These are phyloP conservation scores for Solenopsis fugax DNA, from an alignment of 1,140 invertebrate genomes.

Conservation along the genomic window DNA sequence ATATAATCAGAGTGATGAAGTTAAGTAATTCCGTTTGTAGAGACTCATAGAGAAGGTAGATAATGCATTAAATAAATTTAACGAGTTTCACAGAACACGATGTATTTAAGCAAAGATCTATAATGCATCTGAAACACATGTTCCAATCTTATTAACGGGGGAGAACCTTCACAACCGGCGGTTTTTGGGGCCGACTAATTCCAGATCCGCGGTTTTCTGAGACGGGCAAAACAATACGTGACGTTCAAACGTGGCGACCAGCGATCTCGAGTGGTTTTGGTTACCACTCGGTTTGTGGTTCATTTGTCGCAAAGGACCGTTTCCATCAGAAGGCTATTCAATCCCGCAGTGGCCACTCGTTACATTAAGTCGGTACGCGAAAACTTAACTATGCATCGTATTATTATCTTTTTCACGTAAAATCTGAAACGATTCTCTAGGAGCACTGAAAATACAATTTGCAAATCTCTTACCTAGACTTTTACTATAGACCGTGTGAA, in stretches of 20 bases:
- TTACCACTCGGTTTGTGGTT: constrained; percentile 75
- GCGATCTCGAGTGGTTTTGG: constrained; percentile 75
- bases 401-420: background rate
- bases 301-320: constrained; percentile 70
- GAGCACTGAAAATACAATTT: constrained; percentile 11
- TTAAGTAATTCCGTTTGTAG: background rate
- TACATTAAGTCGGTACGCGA: constrained; percentile 48
- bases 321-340: constrained; percentile 66
- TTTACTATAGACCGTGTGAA: too few relatives aligned
- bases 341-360: constrained; percentile 46
- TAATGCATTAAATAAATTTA: background rate
- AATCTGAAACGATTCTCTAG: background rate
- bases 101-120: constrained; percentile 43
- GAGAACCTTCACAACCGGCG: constrained; percentile 45
- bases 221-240: constrained; percentile 82
- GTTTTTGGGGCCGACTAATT: constrained; percentile 78
- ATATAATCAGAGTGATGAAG: background rate
- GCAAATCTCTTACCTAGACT: background rate
- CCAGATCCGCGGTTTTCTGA: constrained; percentile 79
- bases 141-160: constrained; percentile 55
- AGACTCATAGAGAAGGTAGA: background rate
- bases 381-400: constrained; percentile 32
- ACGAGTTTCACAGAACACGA: background rate
- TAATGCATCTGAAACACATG: constrained; percentile 33
- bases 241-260: constrained; percentile 71